Conservation (phyloP, 2,797 vertebrate species). For the Melanotaenia parkinsoni region DNA sequence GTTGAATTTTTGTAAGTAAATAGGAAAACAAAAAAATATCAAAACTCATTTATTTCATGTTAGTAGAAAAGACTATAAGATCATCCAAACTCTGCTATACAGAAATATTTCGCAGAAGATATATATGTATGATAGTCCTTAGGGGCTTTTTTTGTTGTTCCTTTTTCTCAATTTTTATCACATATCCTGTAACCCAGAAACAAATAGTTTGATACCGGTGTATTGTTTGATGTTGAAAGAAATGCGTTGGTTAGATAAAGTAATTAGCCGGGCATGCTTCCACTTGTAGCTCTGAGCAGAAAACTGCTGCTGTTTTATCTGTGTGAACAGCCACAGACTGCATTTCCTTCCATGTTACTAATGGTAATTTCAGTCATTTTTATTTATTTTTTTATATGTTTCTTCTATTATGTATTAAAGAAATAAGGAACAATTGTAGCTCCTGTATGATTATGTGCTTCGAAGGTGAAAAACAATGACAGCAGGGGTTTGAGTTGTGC, state of each 20-base stretch:
- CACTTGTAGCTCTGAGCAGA: background rate
- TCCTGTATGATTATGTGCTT: background rate
- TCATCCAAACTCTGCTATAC: background rate
- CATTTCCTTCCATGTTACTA: background rate
- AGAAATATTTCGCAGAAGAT: background rate
- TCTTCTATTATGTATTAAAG: background rate
- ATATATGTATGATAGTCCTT: background rate
- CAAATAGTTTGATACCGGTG: background rate
- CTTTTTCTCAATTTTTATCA: background rate
- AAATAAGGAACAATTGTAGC: background rate
- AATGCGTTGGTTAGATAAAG: slow-evolving; percentile 1
- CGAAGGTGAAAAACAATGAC: background rate
- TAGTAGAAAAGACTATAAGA: background rate
- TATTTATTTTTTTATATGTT: background rate
- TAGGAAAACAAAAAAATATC: background rate
- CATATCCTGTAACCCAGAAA: slow-evolving; percentile 3
- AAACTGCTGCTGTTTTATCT: background rate
- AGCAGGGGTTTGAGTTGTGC: background rate
- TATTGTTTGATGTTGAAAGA: background rate
- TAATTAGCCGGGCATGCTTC: background rate
- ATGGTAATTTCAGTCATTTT: background rate
- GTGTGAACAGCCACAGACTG: background rate
- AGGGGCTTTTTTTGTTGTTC: background rate
- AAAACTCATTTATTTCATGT: background rate
- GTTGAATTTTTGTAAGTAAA: background rate